A percentile compares a stretch with the other conserved stretches of the same genome.
These are phyloP conservation scores for human DNA, from an alignment of 2,113 vertebrate species.

Conservation along the genomic window GRCh38 chr13:96285001-96285500, in stretches of 20 bases:
- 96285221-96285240: conserved; percentile 15
- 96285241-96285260: not conserved
- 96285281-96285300: conserved; percentile 49
- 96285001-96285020: not conserved
- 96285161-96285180: not conserved
- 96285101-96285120: not conserved
- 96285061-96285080: not conserved
- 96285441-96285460: conserved; percentile 28
- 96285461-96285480: not conserved
- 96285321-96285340: conserved; percentile 49
- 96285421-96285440: not conserved
- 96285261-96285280: conserved; percentile 56
- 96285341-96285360: conserved; percentile 21
- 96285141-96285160: not conserved
- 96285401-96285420: not conserved
- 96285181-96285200: not conserved
- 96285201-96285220: not conserved
- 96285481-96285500: not conserved
- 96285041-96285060: not conserved
- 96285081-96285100: not conserved
- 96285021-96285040: not conserved
- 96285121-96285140: not conserved
- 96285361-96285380: conserved; percentile 54
- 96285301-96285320: conserved; percentile 33
- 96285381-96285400: conserved; percentile 22